Evolutionary conservation across 53 echinoderm and acorn worm genomes (phyloP), one percentile per base, ranked within the genome.

Genomic region (Patiria pectinifera): DNA sequence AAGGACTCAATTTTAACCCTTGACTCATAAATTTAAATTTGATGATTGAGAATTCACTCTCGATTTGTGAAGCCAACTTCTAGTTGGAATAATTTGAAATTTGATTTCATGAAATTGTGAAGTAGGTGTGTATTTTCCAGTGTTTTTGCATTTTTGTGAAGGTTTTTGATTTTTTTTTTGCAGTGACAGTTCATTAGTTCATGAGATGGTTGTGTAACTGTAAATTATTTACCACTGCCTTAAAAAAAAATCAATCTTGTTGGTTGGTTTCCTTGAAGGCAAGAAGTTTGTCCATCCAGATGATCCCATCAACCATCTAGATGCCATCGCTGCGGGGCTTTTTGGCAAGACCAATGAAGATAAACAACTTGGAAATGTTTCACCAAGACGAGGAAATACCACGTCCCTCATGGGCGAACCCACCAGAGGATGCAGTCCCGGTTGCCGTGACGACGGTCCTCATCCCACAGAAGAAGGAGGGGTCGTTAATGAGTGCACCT

Each of bases 241-340:
- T 6, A 11, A 8, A 25, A 1, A 24, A 85, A 35, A 45, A 71
- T 85, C 18, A 18, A 70, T 85, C 6, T 4, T 46, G 48, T 75
- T 75, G 7, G 19, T 44, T 70, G 45, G 44, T 75, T 75, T 45
- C 59, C 85, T 70, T 71, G 44, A 61, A 79, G 80, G 63, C 45
- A 78, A 89, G 45, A 80, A 69, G 71, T 92, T 78, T 61, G 63
- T 83, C 82, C 93, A 92, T 70, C 93, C 93, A 6, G 91, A 94
- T 69, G 90, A 94, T 78, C 94, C 94, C 48, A 94, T 94, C 84
- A 94, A 94, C 80, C 94, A 94, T 78, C 91, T 94, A 47, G 78
- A 94, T 15, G 62, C 35, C 16, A 91, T 94, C 66, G 91, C 91
- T 63, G 85, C 35, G 2, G 48, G 83, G 24, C 53, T 94, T 46